Base-by-base conservation (phyloP, 37 sponge, comb jelly and placozoan genomes). In the Axinella damicornis region DNA sequence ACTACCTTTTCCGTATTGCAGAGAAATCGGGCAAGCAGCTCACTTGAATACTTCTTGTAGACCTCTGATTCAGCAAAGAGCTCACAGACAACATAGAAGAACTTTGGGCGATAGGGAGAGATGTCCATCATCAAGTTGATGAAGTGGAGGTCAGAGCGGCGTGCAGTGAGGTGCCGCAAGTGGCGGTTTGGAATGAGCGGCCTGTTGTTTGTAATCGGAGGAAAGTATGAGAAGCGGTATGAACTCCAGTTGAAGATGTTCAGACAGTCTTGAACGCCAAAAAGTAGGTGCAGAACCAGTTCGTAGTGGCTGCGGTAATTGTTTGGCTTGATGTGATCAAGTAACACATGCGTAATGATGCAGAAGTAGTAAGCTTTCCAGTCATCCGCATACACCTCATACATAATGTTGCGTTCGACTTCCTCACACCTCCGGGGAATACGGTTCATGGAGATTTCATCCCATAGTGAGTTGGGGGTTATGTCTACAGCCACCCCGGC, bases 281-380 rank as follows among this genome's bases (percentile, higher is more conserved):
- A 22, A 22, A 61, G 27, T 14, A 61, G 62, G 13, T 61, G 62
- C 27, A 61, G 62, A 61, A 61, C 27, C 27, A 61, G 62, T 61
- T 61, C 62, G 11, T 61, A 61, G 13, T 61, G 62, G 62, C 62
- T 61, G 62, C 62, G 62, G 62, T 61, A 61, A 25, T 61, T 14
- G 5, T 61, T 14, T 14, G 62, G 62, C 27, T 61, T 61, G 27
- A 61, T 61, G 62, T 61, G 62, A 11, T 61, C 62, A 25, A 61
- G 27, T 2, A 61, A 11, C 2, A 61, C 62, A 11, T 61, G 62
- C 5, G 27, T 27, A 5, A 25, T 61, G 27, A 61, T 25, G 11
- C 25, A 5, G 11, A 61, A 61, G 11, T 61, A 61, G 62, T 61
- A 61, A 27, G 62, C 62, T 25, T 61, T 61, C 62, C 62, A 61